Evolutionary conservation across 2,888 invertebrate species (phyloP).

Genomic region (Tinea semifulvella): DNA sequence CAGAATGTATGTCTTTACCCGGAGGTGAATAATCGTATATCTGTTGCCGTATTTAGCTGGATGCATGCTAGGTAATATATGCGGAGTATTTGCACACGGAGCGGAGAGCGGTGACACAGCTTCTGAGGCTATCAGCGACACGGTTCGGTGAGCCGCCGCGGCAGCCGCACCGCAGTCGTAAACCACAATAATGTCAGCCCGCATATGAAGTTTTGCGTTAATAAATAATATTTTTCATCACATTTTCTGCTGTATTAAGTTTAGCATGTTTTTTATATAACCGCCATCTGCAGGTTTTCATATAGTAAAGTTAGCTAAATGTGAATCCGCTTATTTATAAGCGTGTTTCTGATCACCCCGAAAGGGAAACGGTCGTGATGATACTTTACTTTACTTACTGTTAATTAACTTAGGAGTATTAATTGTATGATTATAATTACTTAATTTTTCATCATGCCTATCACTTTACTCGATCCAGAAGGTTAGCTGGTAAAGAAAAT

Average conservation of each 20-base stretch:
- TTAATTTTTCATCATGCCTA: no score
- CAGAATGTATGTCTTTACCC: background rate
- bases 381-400: no score
- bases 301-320: no score
- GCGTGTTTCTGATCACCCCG: no score
- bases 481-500: no score
- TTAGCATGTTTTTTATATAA: slow-evolving; percentile 3
- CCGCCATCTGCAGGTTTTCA: no score
- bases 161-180: background rate
- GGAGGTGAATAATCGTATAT: slow-evolving; percentile 10
- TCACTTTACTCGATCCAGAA: no score
- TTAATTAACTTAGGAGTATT: no score
- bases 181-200: slow-evolving; percentile 5
- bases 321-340: no score
- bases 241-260: slow-evolving; percentile 15
- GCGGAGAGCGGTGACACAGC: slow-evolving; percentile 24
- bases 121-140: slow-evolving; percentile 35
- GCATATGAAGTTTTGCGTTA: slow-evolving; percentile 7
- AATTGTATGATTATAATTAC: no score
- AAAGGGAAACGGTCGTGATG: no score
- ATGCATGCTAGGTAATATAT: slow-evolving; percentile 18
- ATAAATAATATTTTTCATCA: slow-evolving; percentile 9
- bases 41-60: slow-evolving; percentile 14
- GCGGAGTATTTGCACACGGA: slow-evolving; percentile 18
- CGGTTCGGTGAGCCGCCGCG: slow-evolving; percentile 31